Evolutionary conservation across 2,113 vertebrate genomes (phyloP).

Genomic region (Tringa solitaria): DNA sequence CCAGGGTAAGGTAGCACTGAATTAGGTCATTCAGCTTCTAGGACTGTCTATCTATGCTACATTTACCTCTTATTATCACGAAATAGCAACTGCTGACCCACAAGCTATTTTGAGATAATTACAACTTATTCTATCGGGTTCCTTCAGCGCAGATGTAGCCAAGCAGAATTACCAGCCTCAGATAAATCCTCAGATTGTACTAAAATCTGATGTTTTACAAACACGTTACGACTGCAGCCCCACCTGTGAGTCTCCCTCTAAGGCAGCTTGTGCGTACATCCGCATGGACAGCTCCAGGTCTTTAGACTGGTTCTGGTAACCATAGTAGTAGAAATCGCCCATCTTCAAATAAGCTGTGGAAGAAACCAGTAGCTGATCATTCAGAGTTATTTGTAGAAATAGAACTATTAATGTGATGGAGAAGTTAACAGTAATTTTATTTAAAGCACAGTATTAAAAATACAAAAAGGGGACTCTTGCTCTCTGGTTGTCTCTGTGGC

Average conservation of each 20-base stretch:
- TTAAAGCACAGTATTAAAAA: not conserved
- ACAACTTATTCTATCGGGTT: not conserved
- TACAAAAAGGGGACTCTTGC: not conserved
- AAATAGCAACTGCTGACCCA: not conserved
- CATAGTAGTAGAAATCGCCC: constrained; percentile 89
- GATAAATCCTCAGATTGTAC: not conserved
- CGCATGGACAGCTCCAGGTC: constrained; percentile 74
- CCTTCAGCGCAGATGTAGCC: not conserved
- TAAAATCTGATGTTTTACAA: not conserved
- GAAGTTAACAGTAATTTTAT: not conserved
- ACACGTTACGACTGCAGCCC: not conserved
- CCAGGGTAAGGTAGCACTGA: not conserved
- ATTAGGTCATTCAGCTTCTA: not conserved
- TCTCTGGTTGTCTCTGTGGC: not conserved
- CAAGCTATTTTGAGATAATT: not conserved
- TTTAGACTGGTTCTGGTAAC: constrained; percentile 72
- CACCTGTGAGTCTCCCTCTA: constrained; percentile 88
- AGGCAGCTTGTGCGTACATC: constrained; percentile 88
- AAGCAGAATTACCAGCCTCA: not conserved
- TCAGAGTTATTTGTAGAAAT: not conserved
- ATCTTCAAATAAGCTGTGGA: constrained; percentile 88
- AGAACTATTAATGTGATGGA: not conserved
- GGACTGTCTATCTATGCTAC: not conserved
- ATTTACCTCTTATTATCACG: not conserved
- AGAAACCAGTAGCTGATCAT: not conserved